Percentiles rank a stretch among this genome's conserved stretches.
phyloP scores from a whole-genome alignment of 2,113 vertebrate genomes.

The Carollia perspicillata region DNA sequence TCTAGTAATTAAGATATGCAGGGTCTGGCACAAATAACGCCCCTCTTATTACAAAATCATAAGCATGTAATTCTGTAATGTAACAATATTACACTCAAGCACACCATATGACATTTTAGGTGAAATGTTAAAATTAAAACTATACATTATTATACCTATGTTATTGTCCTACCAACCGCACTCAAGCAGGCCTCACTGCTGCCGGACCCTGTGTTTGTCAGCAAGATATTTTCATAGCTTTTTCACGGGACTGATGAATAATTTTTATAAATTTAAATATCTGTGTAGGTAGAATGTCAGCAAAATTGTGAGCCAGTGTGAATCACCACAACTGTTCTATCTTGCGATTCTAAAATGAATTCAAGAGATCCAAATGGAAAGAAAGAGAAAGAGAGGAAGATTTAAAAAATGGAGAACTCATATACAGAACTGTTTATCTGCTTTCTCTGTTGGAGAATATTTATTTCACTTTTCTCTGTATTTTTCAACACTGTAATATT shows the following conservation, averaged over 20 bases:
- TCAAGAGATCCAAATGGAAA: neutral
- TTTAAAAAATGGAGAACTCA: neutral
- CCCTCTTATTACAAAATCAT: too few relatives aligned
- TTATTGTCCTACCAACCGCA: too few relatives aligned
- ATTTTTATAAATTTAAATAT: neutral
- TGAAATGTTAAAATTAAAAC: too few relatives aligned
- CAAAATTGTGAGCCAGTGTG: conserved; percentile 46
- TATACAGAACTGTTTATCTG: conserved; percentile 50
- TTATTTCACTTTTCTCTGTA: neutral
- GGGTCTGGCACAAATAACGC: too few relatives aligned
- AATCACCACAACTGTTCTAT: conserved; percentile 58
- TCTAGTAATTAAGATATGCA: neutral
- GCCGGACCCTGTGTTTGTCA: neutral
- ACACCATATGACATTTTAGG: too few relatives aligned
- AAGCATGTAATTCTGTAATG: too few relatives aligned
- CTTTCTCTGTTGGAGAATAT: neutral
- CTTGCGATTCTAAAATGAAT: conserved; percentile 59
- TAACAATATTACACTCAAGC: too few relatives aligned
- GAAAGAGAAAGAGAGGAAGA: neutral
- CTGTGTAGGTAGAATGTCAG: conserved; percentile 35
- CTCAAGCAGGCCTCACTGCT: too few relatives aligned
- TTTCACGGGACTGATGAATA: neutral
- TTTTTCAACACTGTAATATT: conserved; percentile 15
- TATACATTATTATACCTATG: too few relatives aligned
- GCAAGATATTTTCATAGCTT: neutral